These are phyloP conservation scores for Fragariocoptes setiger DNA, from an alignment of 1,140 invertebrate species.

Conservation along the genomic window DNA sequence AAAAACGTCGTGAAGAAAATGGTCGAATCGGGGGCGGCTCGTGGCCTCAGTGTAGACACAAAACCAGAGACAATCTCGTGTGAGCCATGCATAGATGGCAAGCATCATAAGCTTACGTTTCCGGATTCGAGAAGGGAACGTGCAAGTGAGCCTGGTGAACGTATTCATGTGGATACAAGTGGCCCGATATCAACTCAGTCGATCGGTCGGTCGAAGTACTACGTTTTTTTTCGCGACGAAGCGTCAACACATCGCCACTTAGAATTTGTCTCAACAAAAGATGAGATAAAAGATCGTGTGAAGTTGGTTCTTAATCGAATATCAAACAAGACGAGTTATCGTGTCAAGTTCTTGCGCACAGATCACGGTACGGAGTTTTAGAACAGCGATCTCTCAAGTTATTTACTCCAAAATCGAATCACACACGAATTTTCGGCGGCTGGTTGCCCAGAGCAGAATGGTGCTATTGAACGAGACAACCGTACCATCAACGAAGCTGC, in stretches of 20 bases:
- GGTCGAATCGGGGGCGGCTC: too few relatives aligned
- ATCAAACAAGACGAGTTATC: too few relatives aligned
- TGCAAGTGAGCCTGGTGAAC: slow-evolving; percentile 1
- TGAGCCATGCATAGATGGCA: too few relatives aligned
- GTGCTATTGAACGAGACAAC: slow-evolving; percentile 20
- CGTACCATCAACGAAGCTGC: slow-evolving; percentile 17
- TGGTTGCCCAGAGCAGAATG: slow-evolving; percentile 21
- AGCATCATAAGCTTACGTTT: too few relatives aligned
- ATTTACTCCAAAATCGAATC: neutral
- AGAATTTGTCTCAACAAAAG: slow-evolving; percentile 17
- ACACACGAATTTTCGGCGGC: slow-evolving; percentile 18
- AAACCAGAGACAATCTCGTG: too few relatives aligned
- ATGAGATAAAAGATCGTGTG: slow-evolving; percentile 14
- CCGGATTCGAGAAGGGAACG: too few relatives aligned
- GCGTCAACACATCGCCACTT: slow-evolving; percentile 14
- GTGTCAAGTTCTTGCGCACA: neutral
- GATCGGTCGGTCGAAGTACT: slow-evolving; percentile 14
- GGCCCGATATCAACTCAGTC: slow-evolving; percentile 18
- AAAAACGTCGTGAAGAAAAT: too few relatives aligned
- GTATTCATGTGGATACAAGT: slow-evolving; percentile 15
- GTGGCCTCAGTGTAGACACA: too few relatives aligned
- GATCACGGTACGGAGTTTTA: slow-evolving; percentile 7
- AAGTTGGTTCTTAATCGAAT: too few relatives aligned
- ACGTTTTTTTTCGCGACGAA: slow-evolving; percentile 18
- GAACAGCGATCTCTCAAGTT: slow-evolving; percentile 3